A percentile compares a stretch with the other conserved stretches of the same genome.
Evolutionary conservation across 2,113 vertebrate species (phyloP).

Genomic region (Elachura formosa): DNA sequence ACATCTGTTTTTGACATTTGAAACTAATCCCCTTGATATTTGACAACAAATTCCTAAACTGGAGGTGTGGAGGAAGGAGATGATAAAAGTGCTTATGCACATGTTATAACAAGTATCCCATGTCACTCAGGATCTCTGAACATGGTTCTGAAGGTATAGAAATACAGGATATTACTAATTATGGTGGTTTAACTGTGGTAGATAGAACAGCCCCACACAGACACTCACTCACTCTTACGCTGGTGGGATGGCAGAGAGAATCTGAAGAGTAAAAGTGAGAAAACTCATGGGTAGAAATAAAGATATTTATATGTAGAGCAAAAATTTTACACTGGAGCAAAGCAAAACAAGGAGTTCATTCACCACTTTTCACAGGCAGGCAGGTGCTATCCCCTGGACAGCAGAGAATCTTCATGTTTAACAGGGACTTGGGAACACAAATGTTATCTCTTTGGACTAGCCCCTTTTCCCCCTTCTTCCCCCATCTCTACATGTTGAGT

Average conservation of each 20-base stretch:
- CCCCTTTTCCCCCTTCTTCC: neutral
- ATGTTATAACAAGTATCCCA: slow-evolving; percentile 47
- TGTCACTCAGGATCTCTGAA: slow-evolving; percentile 1
- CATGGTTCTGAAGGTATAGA: neutral
- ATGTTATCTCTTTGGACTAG: accelerated
- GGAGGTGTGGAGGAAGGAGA: neutral
- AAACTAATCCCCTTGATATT: slow-evolving; percentile 21
- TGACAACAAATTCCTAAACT: slow-evolving; percentile 35
- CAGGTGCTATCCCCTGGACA: neutral
- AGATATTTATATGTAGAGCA: neutral
- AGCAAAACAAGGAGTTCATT: neutral
- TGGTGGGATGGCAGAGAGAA: neutral
- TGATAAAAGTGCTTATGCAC: slow-evolving; percentile 47
- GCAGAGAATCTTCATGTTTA: accelerated
- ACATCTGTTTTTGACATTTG: slow-evolving; percentile 21
- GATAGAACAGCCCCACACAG: neutral
- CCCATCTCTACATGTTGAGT: neutral
- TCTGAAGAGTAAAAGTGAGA: neutral
- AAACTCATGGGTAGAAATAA: neutral
- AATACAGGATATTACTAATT: slow-evolving; percentile 1
- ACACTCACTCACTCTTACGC: accelerated
- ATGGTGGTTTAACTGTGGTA: neutral
- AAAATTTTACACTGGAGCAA: neutral
- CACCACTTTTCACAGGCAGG: accelerated
- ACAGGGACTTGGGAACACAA: neutral